Conservation (phyloP, 2,797 vertebrate species). For the Pyrocephalus nanus region DNA sequence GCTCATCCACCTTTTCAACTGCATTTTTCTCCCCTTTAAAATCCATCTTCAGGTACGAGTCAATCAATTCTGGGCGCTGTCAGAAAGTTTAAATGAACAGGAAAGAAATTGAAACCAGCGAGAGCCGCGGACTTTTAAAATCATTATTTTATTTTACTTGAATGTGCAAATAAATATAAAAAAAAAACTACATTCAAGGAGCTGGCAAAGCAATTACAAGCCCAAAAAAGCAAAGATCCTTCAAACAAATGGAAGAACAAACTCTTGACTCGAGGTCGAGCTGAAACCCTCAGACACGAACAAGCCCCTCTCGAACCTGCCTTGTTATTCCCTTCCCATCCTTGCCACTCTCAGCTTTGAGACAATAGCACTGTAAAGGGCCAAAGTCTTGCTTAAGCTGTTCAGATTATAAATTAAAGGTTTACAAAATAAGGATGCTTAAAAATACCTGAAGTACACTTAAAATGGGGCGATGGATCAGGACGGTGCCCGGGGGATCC, state of each 20-base stretch:
- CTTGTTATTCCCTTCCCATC: background rate
- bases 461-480: background rate
- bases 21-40: background rate
- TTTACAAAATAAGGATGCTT: slow-evolving; percentile 63
- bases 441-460: slow-evolving; percentile 63
- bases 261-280: slow-evolving; percentile 9
- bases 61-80: fast-evolving
- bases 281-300: slow-evolving; percentile 16
- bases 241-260: slow-evolving; percentile 59
- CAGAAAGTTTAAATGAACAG: background rate
- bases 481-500: fast-evolving
- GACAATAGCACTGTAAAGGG: background rate
- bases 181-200: slow-evolving; percentile 81
- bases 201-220: slow-evolving; percentile 75
- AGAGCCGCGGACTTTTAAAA: slow-evolving; percentile 45
- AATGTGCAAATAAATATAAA: slow-evolving; percentile 85
- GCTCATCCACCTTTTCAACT: background rate
- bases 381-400: background rate
- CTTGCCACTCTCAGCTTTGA: background rate
- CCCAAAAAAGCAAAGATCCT: slow-evolving; percentile 70
- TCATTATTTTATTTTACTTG: slow-evolving; percentile 77
- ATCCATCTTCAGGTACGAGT: background rate
- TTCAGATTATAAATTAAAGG: slow-evolving; percentile 57
- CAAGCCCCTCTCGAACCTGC: background rate
- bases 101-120: background rate